These are phyloP conservation scores for Strongylocentrotus purpuratus DNA, from an alignment of 35 echinoderm and acorn worm species.

Conservation along the genomic window DNA sequence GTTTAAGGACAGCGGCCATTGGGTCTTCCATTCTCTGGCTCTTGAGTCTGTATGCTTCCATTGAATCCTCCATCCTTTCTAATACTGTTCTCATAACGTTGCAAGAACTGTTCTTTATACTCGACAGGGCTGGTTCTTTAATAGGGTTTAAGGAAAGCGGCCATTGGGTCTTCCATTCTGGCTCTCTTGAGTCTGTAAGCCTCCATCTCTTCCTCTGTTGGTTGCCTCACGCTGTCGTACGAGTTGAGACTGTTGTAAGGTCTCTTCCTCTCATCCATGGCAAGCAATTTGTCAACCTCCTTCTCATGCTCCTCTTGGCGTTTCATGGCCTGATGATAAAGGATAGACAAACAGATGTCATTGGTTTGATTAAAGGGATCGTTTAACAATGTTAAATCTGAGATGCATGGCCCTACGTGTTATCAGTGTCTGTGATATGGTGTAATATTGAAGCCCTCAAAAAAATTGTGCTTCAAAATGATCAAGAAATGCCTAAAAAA, in stretches of 20 bases:
- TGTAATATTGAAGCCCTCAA: no score
- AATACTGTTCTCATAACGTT: no score
- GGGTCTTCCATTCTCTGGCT: no score
- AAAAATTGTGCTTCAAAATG: no score
- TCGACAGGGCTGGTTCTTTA: not conserved
- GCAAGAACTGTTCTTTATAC: no score
- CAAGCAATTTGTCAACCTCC: constrained; percentile 80
- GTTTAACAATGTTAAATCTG: no score
- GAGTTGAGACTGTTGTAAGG: constrained; percentile 87
- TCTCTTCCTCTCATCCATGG: constrained; percentile 94
- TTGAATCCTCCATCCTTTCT: no score
- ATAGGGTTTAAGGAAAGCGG: constrained; percentile 65
- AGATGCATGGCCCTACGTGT: no score
- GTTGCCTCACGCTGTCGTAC: constrained; percentile 71
- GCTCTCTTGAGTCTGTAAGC: constrained; percentile 86
- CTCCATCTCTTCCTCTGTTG: constrained; percentile 99
- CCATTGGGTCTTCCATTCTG: constrained; percentile 94
- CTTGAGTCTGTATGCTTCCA: no score
- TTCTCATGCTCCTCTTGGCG: constrained; percentile 69
- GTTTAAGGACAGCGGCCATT: no score
- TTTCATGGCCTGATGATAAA: constrained; percentile 76
- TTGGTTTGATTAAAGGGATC: not conserved
- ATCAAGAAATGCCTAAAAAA: no score
- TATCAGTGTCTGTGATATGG: no score
- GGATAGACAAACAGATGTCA: not conserved